Percentiles rank a stretch among this genome's conserved stretches.
These are phyloP conservation scores for Synanthedon myopaeformis DNA, from an alignment of 2,888 invertebrate genomes.

Conservation along the genomic window DNA sequence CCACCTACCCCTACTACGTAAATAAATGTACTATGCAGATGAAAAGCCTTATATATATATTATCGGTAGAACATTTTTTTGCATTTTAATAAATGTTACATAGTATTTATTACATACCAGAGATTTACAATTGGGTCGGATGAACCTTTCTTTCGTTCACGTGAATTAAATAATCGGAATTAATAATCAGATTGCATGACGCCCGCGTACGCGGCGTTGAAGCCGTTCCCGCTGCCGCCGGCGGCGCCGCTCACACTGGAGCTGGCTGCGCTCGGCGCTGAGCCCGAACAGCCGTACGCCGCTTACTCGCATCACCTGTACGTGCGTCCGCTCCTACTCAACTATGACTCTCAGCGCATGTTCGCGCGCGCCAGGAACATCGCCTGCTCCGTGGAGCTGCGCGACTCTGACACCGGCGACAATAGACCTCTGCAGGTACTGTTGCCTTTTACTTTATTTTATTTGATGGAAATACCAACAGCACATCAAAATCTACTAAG, in stretches of 20 bases:
- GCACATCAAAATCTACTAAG: no score
- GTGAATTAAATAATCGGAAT: no score
- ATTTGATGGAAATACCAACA: no score
- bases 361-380: conserved; percentile 95
- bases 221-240: conserved; percentile 87
- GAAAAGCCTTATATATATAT: no score
- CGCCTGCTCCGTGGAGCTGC: conserved; percentile 88
- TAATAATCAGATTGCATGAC: conserved; percentile 81
- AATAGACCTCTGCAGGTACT: conserved; percentile 77
- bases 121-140: no score
- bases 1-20: no score
- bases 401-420: conserved; percentile 80
- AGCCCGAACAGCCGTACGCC: conserved; percentile 83
- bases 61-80: no score
- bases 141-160: conserved; percentile 1
- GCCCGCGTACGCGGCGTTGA: conserved; percentile 83
- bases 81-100: no score
- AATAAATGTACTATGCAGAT: no score
- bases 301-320: conserved; percentile 91
- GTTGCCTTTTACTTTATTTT: neutral
- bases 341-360: conserved; percentile 91
- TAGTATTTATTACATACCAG: no score
- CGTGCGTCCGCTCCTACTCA: conserved; percentile 87
- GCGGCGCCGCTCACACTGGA: conserved; percentile 82
- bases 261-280: conserved; percentile 83